These are phyloP conservation scores for Eurois occulta DNA, from an alignment of 2,888 invertebrate species.

Conservation along the genomic window DNA sequence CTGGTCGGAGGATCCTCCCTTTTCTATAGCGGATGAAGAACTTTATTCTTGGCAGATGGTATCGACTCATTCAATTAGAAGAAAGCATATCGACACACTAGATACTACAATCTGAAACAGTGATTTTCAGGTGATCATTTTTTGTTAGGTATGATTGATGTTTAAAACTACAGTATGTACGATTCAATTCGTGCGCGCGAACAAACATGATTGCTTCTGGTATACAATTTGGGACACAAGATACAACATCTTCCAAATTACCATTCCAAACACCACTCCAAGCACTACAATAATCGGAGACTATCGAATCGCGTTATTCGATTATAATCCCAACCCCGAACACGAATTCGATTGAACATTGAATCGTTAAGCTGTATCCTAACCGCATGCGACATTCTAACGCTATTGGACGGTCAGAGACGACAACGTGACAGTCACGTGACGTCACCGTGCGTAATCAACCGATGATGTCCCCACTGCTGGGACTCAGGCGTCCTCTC, in stretches of 20 bases:
- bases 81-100: too few relatives aligned
- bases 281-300: slow-evolving; percentile 46
- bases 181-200: neutral
- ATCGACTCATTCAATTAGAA: too few relatives aligned
- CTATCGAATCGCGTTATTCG: slow-evolving; percentile 53
- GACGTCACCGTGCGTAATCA: slow-evolving; percentile 45
- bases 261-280: slow-evolving; percentile 36
- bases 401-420: slow-evolving; percentile 55
- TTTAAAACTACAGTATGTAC: neutral
- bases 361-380: slow-evolving; percentile 61
- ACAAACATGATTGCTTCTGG: neutral
- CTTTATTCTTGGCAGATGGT: too few relatives aligned
- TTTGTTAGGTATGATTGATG: neutral
- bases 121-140: neutral
- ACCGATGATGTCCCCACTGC: neutral
- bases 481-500: neutral
- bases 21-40: too few relatives aligned
- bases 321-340: slow-evolving; percentile 54
- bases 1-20: too few relatives aligned
- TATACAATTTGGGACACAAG: neutral
- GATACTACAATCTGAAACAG: neutral
- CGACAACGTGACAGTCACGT: slow-evolving; percentile 50
- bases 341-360: slow-evolving; percentile 60
- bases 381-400: slow-evolving; percentile 62
- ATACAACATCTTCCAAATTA: slow-evolving; percentile 3